A percentile compares a stretch with the other conserved stretches of the same genome.
phyloP scores from a whole-genome alignment of 1,140 invertebrate genomes.

The Nasonia longicornis region DNA sequence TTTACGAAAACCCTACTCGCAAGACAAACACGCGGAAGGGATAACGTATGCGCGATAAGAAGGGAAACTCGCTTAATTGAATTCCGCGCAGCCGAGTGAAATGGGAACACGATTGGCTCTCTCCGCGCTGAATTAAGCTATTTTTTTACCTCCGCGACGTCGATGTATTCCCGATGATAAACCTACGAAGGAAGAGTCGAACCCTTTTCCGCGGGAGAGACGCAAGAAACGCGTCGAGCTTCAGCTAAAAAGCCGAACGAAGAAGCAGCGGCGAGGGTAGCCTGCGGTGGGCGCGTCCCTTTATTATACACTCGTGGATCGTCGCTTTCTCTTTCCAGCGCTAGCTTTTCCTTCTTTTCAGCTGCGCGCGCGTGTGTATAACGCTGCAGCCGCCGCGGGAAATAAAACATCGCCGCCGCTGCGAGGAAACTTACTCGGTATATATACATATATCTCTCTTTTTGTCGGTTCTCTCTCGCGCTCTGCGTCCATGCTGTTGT shows the following conservation, averaged over 20 bases:
- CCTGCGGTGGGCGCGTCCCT: slow-evolving; percentile 54
- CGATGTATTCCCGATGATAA: neutral
- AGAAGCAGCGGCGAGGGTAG: slow-evolving; percentile 19
- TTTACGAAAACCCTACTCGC: slow-evolving; percentile 37
- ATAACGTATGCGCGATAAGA: slow-evolving; percentile 31
- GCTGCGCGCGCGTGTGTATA: neutral
- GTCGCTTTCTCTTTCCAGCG: slow-evolving; percentile 54
- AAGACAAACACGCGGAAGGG: slow-evolving; percentile 38
- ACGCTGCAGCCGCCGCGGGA: slow-evolving; percentile 47
- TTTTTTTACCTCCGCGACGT: neutral
- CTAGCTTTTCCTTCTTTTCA: slow-evolving; percentile 29
- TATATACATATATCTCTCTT: neutral
- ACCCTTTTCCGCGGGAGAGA: neutral
- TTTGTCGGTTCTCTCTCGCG: slow-evolving; percentile 23
- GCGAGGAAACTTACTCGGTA: slow-evolving; percentile 51
- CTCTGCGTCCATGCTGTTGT: too few relatives aligned
- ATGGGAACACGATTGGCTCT: neutral
- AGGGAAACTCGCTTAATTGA: slow-evolving; percentile 35
- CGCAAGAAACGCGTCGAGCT: neutral
- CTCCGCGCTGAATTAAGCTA: neutral
- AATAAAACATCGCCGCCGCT: slow-evolving; percentile 54
- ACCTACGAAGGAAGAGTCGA: neutral
- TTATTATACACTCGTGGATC: slow-evolving; percentile 50
- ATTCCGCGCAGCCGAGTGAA: neutral
- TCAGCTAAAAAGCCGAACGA: neutral